These are phyloP conservation scores for Lamprologus sp. DNA, from an alignment of 2,113 vertebrate genomes.

Conservation along the genomic window DNA sequence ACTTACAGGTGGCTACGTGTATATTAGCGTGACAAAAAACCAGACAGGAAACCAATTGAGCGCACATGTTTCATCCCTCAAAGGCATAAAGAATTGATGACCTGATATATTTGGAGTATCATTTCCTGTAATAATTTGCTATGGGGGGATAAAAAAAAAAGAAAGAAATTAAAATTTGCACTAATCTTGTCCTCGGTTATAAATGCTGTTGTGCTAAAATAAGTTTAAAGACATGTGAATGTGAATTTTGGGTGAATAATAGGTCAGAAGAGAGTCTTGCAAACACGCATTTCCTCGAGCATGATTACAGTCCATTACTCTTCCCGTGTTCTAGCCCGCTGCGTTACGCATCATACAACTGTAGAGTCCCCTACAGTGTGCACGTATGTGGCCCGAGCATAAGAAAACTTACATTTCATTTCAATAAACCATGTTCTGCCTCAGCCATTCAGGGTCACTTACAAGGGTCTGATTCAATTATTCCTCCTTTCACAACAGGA, in stretches of 20 bases:
- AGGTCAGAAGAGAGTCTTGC: background rate
- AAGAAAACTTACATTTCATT: conserved; percentile 33
- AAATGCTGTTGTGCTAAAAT: conserved; percentile 24
- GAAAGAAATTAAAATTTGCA: background rate
- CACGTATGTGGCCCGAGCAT: background rate
- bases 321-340: background rate
- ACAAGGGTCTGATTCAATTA: conserved; percentile 63
- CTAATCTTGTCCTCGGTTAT: background rate
- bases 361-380: background rate
- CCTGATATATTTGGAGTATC: conserved; percentile 60
- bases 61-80: conserved; percentile 10
- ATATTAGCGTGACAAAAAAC: conserved; percentile 14
- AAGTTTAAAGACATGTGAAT: background rate
- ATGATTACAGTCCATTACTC: background rate
- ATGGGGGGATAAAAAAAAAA: background rate
- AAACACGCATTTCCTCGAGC: background rate
- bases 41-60: conserved; percentile 20
- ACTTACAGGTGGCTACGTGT: background rate
- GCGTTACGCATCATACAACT: background rate
- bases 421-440: conserved; percentile 25
- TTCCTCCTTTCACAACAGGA: conserved; percentile 59
- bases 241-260: background rate
- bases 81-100: conserved; percentile 59
- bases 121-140: conserved; percentile 59
- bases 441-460: conserved; percentile 54